Evolutionary conservation across 2,888 invertebrate species (phyloP).

Genomic region (Oligia fasciuncula): DNA sequence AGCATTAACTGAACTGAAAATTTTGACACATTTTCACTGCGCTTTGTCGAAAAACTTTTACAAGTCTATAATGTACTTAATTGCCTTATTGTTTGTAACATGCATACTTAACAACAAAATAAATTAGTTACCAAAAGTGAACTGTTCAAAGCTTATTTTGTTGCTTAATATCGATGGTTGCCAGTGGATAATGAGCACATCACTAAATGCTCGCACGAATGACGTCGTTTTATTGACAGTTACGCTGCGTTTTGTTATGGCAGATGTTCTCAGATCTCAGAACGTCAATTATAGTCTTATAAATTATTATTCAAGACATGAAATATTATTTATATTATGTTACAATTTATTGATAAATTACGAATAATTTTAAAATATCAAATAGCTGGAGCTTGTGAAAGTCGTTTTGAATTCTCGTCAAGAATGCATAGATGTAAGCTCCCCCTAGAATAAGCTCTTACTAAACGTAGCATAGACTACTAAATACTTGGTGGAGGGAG

Average conservation of each 20-base stretch:
- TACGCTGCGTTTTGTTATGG: slow-evolving; percentile 42
- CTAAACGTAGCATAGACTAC: neutral
- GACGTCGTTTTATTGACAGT: slow-evolving; percentile 39
- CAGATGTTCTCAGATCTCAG: slow-evolving; percentile 22
- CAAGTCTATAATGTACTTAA: neutral
- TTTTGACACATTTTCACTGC: neutral
- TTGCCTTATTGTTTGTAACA: neutral
- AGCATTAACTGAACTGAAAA: too few species aligned
- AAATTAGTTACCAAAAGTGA: neutral
- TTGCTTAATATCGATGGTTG: slow-evolving; percentile 20
- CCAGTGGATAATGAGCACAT: neutral
- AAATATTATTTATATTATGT: neutral
- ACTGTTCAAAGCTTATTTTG: neutral
- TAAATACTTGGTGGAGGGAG: too few species aligned
- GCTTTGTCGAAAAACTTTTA: neutral
- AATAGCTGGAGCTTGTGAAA: neutral
- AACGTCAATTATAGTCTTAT: neutral
- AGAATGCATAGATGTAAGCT: neutral
- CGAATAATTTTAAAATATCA: accelerated
- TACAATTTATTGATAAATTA: neutral
- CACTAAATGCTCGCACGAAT: slow-evolving; percentile 29
- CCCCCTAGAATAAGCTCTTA: neutral
- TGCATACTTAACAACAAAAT: neutral
- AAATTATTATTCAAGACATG: neutral
- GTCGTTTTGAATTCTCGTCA: neutral